A percentile compares a stretch with the other conserved stretches of the same genome.
Evolutionary conservation across 2,888 invertebrate genomes (phyloP).

Genomic region (Caenorhabditis plicata): DNA sequence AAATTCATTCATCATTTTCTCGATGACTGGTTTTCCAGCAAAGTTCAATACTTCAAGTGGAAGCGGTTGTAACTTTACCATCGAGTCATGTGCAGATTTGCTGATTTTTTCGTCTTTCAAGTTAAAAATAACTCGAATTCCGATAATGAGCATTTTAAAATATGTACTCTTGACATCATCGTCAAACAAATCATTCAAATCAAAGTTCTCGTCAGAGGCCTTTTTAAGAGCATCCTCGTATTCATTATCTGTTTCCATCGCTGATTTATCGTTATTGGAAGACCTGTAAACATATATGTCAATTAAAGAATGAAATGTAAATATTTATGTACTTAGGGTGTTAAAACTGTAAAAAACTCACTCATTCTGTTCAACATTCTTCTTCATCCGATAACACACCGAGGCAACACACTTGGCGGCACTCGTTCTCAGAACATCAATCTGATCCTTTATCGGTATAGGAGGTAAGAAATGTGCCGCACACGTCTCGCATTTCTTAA

Average conservation of each 20-base stretch:
- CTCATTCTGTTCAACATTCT: too few relatives aligned
- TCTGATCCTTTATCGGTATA: slow-evolving; percentile 22
- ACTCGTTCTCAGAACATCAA: slow-evolving; percentile 24
- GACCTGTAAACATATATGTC: too few relatives aligned
- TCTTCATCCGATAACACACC: slow-evolving; percentile 9
- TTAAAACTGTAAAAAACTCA: too few relatives aligned
- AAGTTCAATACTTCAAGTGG: not conserved
- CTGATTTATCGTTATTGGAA: too few relatives aligned
- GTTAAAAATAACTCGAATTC: not conserved
- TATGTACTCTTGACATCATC: too few relatives aligned
- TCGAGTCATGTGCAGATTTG: not conserved
- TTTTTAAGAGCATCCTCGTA: too few relatives aligned
- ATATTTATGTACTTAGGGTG: too few relatives aligned
- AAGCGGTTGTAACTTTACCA: not conserved
- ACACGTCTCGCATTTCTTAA: slow-evolving; percentile 38
- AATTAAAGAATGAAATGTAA: too few relatives aligned
- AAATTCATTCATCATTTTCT: not conserved
- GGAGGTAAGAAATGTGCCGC: slow-evolving; percentile 45
- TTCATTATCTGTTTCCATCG: too few relatives aligned
- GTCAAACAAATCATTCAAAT: too few relatives aligned
- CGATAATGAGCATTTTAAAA: not conserved
- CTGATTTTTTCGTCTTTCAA: not conserved
- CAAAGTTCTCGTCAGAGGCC: too few relatives aligned
- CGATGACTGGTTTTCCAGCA: slow-evolving; percentile 1
- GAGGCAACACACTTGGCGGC: slow-evolving; percentile 19